Conservation (phyloP, 2,113 vertebrate species). For the Nyctereutes procyonoides region DNA sequence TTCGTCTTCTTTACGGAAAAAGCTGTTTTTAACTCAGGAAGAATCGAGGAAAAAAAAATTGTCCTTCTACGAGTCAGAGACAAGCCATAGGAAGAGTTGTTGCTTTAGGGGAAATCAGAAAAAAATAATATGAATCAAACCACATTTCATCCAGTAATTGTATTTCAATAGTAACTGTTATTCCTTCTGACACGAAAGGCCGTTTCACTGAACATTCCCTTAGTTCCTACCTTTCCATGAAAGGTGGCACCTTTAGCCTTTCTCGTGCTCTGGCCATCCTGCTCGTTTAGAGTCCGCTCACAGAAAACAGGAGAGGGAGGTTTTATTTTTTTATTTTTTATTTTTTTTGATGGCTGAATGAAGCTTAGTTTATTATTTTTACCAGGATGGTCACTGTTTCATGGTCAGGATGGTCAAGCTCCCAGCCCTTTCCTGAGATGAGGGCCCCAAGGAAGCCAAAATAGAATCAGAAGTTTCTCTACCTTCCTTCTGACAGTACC, state of each 20-base stretch:
- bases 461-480: not conserved
- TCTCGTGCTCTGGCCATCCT: conserved; percentile 60
- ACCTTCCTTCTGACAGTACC: not conserved
- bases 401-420: not conserved
- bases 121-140: conserved; percentile 23
- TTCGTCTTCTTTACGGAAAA: not conserved
- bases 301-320: conserved; percentile 53
- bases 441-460: not conserved
- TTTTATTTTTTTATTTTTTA: too few species aligned
- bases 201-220: conserved; percentile 10
- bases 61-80: not conserved
- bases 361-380: not conserved
- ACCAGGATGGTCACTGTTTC: not conserved
- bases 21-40: conserved; percentile 25
- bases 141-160: not conserved
- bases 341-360: not conserved
- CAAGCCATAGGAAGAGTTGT: conserved; percentile 3
- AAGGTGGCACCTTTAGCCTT: not conserved
- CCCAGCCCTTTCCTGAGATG: not conserved
- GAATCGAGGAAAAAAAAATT: not conserved
- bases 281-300: conserved; percentile 49
- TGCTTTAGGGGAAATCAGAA: conserved; percentile 16
- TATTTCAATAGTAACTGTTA: not conserved
- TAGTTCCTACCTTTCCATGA: not conserved
- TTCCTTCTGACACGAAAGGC: not conserved